Conservation (phyloP, 2,797 vertebrate species). For the Danio kyathit region DNA sequence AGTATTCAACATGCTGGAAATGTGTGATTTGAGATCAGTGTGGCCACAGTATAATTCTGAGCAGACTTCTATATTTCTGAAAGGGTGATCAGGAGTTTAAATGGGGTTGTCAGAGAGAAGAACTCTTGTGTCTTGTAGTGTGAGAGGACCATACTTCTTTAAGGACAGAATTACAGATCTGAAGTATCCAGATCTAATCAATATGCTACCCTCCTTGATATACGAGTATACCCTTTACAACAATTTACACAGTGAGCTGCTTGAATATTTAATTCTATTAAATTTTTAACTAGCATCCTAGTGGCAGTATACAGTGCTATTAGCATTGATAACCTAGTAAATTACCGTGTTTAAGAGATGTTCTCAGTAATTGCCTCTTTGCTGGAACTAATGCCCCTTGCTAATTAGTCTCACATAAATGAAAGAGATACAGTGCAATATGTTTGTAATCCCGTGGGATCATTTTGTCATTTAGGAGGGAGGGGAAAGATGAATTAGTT, state of each 20-base stretch:
- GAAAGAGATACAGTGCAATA: conserved; percentile 32
- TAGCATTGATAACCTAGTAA: conserved; percentile 14
- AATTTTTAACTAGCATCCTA: not conserved
- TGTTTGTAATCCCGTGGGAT: conserved; percentile 33
- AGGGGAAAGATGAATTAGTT: conserved; percentile 11
- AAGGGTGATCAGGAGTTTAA: too few relatives aligned
- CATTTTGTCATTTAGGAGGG: conserved; percentile 19
- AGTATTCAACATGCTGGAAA: too few relatives aligned
- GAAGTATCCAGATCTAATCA: not conserved
- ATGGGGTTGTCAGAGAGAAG: too few relatives aligned
- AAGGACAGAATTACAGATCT: not conserved
- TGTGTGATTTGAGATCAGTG: too few relatives aligned
- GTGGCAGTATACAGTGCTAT: not conserved
- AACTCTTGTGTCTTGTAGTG: not conserved
- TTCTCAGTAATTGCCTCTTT: conserved; percentile 40
- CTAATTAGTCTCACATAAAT: conserved; percentile 43
- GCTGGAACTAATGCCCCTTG: conserved; percentile 24
- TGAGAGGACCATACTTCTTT: not conserved
- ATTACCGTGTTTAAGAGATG: conserved; percentile 41
- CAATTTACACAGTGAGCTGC: not conserved
- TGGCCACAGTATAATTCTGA: too few relatives aligned
- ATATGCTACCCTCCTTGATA: not conserved
- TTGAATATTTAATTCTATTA: conserved; percentile 21
- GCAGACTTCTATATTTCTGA: too few relatives aligned
- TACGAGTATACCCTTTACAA: not conserved